Evolutionary conservation across 2,888 invertebrate genomes (phyloP).

Genomic region (Ophion slaviceki): DNA sequence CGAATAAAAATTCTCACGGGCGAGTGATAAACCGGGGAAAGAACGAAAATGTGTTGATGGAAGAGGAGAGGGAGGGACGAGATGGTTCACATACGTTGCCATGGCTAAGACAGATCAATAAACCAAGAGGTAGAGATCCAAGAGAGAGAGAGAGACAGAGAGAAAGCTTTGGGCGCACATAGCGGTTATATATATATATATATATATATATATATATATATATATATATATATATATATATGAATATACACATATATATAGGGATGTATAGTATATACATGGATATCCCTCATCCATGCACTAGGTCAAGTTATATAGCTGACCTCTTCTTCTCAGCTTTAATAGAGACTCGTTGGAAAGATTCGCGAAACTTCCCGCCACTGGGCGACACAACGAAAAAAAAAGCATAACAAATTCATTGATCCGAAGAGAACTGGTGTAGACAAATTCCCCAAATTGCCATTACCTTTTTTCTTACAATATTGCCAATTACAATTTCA

Average conservation of each 20-base stretch:
- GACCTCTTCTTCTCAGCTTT: slow-evolving; percentile 75
- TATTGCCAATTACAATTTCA: too few relatives aligned
- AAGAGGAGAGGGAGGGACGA: slow-evolving; percentile 49
- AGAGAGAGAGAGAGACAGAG: slow-evolving; percentile 37
- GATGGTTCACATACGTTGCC: slow-evolving; percentile 70
- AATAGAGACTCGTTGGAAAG: slow-evolving; percentile 63
- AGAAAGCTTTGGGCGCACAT: slow-evolving; percentile 4
- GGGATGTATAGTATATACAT: slow-evolving; percentile 75
- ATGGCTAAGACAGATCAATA: slow-evolving; percentile 80
- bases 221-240: too few relatives aligned
- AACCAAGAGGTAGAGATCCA: slow-evolving; percentile 80
- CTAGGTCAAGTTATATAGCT: slow-evolving; percentile 83
- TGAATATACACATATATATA: slow-evolving; percentile 24
- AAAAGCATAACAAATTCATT: not conserved
- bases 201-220: slow-evolving; percentile 31
- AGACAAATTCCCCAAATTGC: too few relatives aligned
- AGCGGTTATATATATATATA: slow-evolving; percentile 1
- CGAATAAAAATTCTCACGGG: slow-evolving; percentile 27
- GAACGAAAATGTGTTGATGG: slow-evolving; percentile 23
- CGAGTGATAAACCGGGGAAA: slow-evolving; percentile 14
- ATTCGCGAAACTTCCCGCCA: slow-evolving; percentile 46
- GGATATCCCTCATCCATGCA: slow-evolving; percentile 80
- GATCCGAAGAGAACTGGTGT: not conserved
- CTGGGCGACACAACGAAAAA: slow-evolving; percentile 12
- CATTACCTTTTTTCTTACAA: too few relatives aligned